phyloP scores from a whole-genome alignment of 2,113 vertebrate genomes.

The Semicossyphus pulcher region DNA sequence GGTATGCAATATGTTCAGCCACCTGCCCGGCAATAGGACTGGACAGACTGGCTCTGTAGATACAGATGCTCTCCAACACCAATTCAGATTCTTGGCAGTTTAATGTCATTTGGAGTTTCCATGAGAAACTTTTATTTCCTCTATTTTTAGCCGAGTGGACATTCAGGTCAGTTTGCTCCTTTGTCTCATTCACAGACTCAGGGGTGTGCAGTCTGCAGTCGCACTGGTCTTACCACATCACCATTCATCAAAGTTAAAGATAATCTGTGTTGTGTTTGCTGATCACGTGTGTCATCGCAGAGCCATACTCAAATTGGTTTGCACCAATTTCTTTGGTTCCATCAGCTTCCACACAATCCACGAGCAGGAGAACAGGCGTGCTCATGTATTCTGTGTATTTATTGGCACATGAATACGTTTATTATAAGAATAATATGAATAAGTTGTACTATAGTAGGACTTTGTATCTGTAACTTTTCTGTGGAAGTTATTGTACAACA shows the following conservation, averaged over 20 bases:
- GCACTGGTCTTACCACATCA: not conserved
- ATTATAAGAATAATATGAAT: no score
- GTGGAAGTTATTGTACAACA: no score
- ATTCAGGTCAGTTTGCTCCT: not conserved
- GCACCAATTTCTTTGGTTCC: no score
- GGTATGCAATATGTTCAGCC: conserved; percentile 39
- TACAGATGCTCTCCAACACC: not conserved
- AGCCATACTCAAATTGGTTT: no score
- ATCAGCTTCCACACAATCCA: no score
- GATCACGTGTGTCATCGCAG: not conserved
- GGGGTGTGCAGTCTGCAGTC: no score
- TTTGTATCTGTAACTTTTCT: no score
- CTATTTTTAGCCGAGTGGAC: conserved; percentile 9
- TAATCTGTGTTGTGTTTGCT: not conserved
- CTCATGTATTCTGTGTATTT: no score
- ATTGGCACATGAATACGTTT: no score
- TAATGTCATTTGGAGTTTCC: conserved; percentile 7
- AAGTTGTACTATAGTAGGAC: no score
- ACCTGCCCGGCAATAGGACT: conserved; percentile 25
- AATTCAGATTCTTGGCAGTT: conserved; percentile 5
- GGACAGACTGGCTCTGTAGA: not conserved
- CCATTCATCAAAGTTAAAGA: not conserved
- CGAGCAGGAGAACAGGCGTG: no score
- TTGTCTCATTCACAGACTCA: not conserved
- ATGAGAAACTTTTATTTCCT: not conserved